Base-by-base conservation (phyloP, 2,113 vertebrate genomes). In the Nymphicus hollandicus region DNA sequence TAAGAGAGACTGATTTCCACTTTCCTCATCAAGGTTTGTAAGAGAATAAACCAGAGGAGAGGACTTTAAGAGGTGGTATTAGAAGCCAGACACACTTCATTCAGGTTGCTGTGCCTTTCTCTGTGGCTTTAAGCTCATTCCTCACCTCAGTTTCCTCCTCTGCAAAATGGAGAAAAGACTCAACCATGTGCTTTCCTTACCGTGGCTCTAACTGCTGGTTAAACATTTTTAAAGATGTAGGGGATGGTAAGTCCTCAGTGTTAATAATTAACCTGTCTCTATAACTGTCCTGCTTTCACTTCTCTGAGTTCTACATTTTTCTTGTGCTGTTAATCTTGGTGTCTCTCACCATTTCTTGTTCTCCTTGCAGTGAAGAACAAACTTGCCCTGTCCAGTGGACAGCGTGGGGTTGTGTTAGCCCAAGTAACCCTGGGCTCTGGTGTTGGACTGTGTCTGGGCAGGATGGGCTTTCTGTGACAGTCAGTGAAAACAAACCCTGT, bases 191-290 rank as follows among this genome's bases (percentile, higher is more conserved):
- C 25, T 86, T 81, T 31, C 44, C 68, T 93, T 58, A 22, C 71
- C 31, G 43, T 49, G 71, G 31, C 60, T 81, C 73, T 65, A 41
- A 27, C 71, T 92, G 49, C 81, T 91, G 72, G 95, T 96, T 96
- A 96, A 97, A 96, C 49, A 93, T 96, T 96, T 96, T 94, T 86
- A 91, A 95, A 88, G 68, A 76, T 76, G 61, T n/a, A 82, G 63
- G 63, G 53, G 73, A 84, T 85, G 53, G 63, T 55, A 80, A 76
- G 73, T 77, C 25, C 61, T 46, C 18, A 9, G 8, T 46, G 92
- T 96, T 96, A 97, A 97, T 94, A 19, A 95, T 95, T 95, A 97
- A 94, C 86, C 47, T 65, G 31, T 52, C 53, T 53, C 61, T 79
- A 4, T 58, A 76, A 68, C 73, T 92, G 84, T 93, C 74, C 58